These are phyloP conservation scores for Trissolcus japonicus DNA, from an alignment of 2,888 invertebrate genomes.

Conservation along the genomic window DNA sequence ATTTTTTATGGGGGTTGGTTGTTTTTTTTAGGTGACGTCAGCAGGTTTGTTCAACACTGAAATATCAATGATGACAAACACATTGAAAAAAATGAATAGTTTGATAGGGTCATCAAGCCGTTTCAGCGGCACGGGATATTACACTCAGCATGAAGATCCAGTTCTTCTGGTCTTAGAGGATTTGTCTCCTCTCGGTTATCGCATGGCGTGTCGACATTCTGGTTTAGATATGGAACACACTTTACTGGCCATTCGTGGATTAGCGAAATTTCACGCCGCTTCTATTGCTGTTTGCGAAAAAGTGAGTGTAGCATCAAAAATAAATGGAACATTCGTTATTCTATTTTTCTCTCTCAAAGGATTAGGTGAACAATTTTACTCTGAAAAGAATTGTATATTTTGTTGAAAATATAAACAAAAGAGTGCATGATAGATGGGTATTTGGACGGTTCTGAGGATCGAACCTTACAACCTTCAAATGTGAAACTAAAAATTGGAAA, in stretches of 20 bases:
- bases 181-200: conserved; percentile 77
- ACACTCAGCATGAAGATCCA: conserved; percentile 67
- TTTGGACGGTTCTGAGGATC: too few relatives aligned
- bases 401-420: too few relatives aligned
- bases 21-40: conserved; percentile 60
- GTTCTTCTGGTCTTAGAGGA: conserved; percentile 78
- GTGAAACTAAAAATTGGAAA: too few relatives aligned
- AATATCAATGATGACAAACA: conserved; percentile 68
- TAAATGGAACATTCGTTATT: too few relatives aligned
- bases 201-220: conserved; percentile 77
- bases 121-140: conserved; percentile 67
- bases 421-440: too few relatives aligned
- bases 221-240: conserved; percentile 79
- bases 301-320: conserved; percentile 66
- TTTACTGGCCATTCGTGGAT: conserved; percentile 76
- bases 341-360: too few relatives aligned
- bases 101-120: conserved; percentile 56
- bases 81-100: conserved; percentile 66
- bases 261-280: conserved; percentile 79
- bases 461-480: too few relatives aligned
- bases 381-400: too few relatives aligned
- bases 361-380: too few relatives aligned
- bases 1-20: neutral
- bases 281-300: conserved; percentile 78
- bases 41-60: conserved; percentile 64